A percentile compares a stretch with the other conserved stretches of the same genome.
Conservation (phyloP, 1,140 invertebrate species). For the Platyscapa corneri region DNA sequence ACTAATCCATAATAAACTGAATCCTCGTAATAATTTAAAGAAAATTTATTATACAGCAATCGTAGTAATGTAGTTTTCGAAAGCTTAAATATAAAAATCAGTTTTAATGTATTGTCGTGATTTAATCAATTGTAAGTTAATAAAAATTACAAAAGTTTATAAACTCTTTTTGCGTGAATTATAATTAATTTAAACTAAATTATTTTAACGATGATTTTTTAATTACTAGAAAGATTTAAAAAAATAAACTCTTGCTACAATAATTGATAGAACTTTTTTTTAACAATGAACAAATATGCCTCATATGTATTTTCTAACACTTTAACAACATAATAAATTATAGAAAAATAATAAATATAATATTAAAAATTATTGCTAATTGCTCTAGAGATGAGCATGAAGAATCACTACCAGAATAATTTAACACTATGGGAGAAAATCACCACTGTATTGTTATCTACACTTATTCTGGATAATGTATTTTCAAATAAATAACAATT, state of each 20-base stretch:
- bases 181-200: no score
- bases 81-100: neutral
- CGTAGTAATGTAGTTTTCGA: neutral
- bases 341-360: constrained; percentile 1
- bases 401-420: constrained; percentile 29
- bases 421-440: constrained; percentile 35
- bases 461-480: neutral
- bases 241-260: no score
- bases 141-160: neutral
- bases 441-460: constrained; percentile 24
- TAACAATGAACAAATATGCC: no score
- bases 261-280: no score
- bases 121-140: neutral
- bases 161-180: no score
- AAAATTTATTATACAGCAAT: neutral
- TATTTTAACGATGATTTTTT: no score
- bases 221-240: no score
- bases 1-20: no score
- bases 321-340: neutral
- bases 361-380: constrained; percentile 22
- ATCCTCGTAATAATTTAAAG: neutral
- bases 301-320: no score
- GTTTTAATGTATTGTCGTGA: neutral
- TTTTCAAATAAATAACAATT: constrained; percentile 47
- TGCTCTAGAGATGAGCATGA: neutral